A percentile compares a stretch with the other conserved stretches of the same genome.
Evolutionary conservation across 2,888 invertebrate species (phyloP).

Genomic region (Pandemis cinnamomeana): DNA sequence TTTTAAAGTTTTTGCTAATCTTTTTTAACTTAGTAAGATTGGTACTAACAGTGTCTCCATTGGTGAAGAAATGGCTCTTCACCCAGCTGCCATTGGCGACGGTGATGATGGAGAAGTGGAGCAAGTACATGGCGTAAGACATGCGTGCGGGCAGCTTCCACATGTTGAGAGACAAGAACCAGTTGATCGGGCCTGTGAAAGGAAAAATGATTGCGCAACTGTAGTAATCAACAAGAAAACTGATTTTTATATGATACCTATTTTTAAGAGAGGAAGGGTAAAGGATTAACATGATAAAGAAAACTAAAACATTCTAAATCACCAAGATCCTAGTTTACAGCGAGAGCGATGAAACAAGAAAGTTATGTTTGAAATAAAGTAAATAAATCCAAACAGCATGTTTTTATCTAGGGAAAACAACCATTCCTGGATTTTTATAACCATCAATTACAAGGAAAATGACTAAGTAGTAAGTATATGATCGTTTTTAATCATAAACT

Average conservation of each 20-base stretch:
- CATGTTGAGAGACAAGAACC: slow-evolving; percentile 76
- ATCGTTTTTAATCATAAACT: background rate
- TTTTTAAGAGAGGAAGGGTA: too few species aligned
- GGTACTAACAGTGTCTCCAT: slow-evolving; percentile 60
- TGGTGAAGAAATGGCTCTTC: slow-evolving; percentile 59
- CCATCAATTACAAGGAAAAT: background rate
- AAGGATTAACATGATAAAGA: too few species aligned
- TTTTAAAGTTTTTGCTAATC: too few species aligned
- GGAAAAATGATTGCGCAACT: too few species aligned
- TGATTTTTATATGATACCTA: too few species aligned
- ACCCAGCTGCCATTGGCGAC: slow-evolving; percentile 60
- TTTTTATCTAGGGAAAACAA: too few species aligned
- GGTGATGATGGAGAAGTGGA: slow-evolving; percentile 74
- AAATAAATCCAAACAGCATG: too few species aligned
- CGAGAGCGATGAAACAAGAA: too few species aligned
- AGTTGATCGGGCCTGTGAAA: slow-evolving; percentile 75
- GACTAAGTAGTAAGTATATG: background rate
- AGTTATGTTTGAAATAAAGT: too few species aligned
- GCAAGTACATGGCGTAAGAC: slow-evolving; percentile 82
- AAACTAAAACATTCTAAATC: too few species aligned
- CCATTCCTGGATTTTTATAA: background rate
- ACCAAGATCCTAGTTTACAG: too few species aligned
- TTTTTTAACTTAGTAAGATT: background rate
- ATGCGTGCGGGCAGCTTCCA: slow-evolving; percentile 82
- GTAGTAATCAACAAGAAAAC: too few species aligned